Base-by-base conservation (phyloP, 2,888 invertebrate species). In the Pegoplata infirma region DNA sequence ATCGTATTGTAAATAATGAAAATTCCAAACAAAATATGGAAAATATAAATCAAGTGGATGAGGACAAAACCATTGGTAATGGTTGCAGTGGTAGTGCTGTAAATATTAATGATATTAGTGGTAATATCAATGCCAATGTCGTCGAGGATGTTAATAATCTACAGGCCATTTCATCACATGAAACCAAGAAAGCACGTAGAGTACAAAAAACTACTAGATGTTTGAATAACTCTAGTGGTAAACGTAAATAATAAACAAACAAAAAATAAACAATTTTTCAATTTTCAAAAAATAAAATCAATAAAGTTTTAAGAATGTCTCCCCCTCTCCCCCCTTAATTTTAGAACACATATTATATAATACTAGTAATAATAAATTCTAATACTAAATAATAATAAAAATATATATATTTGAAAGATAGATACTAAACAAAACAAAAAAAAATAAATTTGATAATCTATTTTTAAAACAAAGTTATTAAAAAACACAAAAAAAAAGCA, bases 131-230 rank as follows among this genome's bases (percentile, higher is more conserved):
- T 16, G 46, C 8, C 58, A 47, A 55, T 36, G 16, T 14, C 5
- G 66, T 14, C 67, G 82, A 80, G 44, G 83, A 84, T 78, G 83
- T 82, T 56, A 75, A 58, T 47, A 81, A 69, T 63, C 59, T 82
- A 79, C 66, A 79, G 69, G 80, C 78, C 82, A 83, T 82, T 84
- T 84, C 81, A 83, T 86, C 82, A 84, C 84, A 84, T 72, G 86
- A 89, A 81, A 86, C 88, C 82, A 89, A 89, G 83, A 89, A 89
- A 86, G 88, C 89, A 89, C 89, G 89, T 85, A 89, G 89, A 89
- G 89, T 89, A 89, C 89, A 89, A 89, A 89, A 89, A 84, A 86
- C 87, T 85, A 88, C 86, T 84, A 86, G 88, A 85, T 88, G 88
- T 86, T 84, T 86, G 82, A 88, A 85, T 86, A 67, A 71, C 71